Evolutionary conservation across 2,888 invertebrate genomes (phyloP), one percentile per base, ranked within the genome.

Genomic region (Aphrophora alni): DNA sequence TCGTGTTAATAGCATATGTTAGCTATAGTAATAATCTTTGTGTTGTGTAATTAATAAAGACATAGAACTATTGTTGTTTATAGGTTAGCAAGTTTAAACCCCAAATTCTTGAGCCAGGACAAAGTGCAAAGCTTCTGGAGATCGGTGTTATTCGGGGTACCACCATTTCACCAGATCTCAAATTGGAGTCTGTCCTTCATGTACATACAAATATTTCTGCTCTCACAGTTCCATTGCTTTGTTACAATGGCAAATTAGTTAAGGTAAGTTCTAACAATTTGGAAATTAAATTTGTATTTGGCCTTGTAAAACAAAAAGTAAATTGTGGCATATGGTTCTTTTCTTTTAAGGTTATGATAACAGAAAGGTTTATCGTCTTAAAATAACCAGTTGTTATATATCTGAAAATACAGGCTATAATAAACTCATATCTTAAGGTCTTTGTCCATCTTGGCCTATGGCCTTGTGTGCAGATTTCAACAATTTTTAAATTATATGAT

Each of bases 141-240:
- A 88, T 93, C 82, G 89, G 89, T 85, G 88, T 92, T 85, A 91
- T 90, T 85, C 89, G 89, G 82, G 90, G 89, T 85, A 88, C 89
- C 85, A 88, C 87, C 75, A 87, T 88, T 77, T 87, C 89, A 83
- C 88, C 87, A 82, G 89, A 91, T 85, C 88, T 93, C 81, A 92
- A 92, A 86, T 88, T 93, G 81, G 91, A 91, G 85, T 92, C 93
- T 14, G 89, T 90, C 84, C 90, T 95, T 84, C 89, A 91, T 69
- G 88, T 95, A 76, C 91, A 92, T 87, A 95, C 95, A 25, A 96
- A 96, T 88, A 91, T 95, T 81, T 94, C 95, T 33, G 90, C 91
- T 59, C 91, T 95, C 84, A 89, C 90, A 84, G 90, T 95, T 83
- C 94, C 95, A 38, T 88, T 95, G 82, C 87, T 93, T 76, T 92